Percentiles rank a stretch among this genome's conserved stretches.
phyloP scores from a whole-genome alignment of 2,113 vertebrate genomes.

The Platysteira castanea region DNA sequence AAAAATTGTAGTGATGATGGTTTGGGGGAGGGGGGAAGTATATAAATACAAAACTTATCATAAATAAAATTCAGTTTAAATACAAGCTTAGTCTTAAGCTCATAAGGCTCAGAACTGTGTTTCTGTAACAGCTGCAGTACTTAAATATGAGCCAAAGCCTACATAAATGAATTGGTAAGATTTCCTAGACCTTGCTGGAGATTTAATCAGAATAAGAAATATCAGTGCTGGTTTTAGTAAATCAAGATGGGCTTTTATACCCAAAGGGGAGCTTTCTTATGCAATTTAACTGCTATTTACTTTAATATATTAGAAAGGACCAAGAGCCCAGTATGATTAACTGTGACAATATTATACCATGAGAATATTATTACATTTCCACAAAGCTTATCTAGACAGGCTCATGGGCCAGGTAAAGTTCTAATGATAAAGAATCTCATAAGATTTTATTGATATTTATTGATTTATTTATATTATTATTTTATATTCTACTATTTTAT shows the following conservation, averaged over 20 bases:
- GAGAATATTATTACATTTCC: not conserved
- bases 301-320: too few species aligned
- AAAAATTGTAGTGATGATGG: not conserved
- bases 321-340: not conserved
- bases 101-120: not conserved
- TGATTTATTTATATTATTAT: too few species aligned
- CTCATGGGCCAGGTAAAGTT: not conserved
- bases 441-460: not conserved
- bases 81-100: not conserved
- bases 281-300: too few species aligned
- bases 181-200: not conserved
- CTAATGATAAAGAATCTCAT: not conserved
- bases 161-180: not conserved
- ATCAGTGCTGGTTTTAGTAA: too few species aligned
- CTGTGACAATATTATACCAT: not conserved
- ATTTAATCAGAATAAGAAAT: not conserved
- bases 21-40: not conserved
- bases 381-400: not conserved
- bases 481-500: too few species aligned
- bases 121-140: not conserved
- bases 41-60: not conserved
- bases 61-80: not conserved
- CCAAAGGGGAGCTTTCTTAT: too few species aligned
- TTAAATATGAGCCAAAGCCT: not conserved
- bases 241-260: too few species aligned